A percentile compares a stretch with the other conserved stretches of the same genome.
Evolutionary conservation across 2,888 invertebrate genomes (phyloP).

Genomic region (Unio delphinus): DNA sequence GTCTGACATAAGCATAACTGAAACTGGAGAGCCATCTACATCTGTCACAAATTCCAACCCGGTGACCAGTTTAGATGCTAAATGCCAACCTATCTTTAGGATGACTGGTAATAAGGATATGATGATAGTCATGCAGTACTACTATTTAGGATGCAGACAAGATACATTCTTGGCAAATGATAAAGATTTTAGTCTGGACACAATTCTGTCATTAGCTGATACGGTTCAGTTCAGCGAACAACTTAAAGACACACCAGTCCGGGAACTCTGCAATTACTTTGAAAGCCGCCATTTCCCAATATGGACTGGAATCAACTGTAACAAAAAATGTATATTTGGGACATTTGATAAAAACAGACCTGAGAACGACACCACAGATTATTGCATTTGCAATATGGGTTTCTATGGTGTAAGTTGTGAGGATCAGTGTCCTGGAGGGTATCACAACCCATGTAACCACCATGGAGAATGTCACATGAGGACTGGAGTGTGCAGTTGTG

Average conservation of each 20-base stretch:
- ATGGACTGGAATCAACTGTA: conserved; percentile 35
- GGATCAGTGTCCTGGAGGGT: conserved; percentile 30
- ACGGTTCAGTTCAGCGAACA: background rate
- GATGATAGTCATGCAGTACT: too few species aligned
- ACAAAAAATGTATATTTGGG: conserved; percentile 24
- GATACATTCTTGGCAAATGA: conserved; percentile 11
- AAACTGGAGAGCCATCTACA: conserved; percentile 4
- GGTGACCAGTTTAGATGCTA: background rate
- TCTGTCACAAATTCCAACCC: conserved; percentile 1
- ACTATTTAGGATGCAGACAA: too few species aligned
- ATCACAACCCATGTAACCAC: conserved; percentile 31
- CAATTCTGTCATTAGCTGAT: conserved; percentile 8
- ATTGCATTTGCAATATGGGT: conserved; percentile 25
- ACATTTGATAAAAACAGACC: background rate
- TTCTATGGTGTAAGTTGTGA: conserved; percentile 34
- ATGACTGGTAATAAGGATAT: too few species aligned
- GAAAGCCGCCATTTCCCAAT: conserved; percentile 24
- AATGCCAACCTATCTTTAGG: conserved; percentile 9
- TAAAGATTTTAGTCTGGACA: conserved; percentile 12
- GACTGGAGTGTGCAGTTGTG: conserved; percentile 45
- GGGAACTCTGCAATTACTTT: conserved; percentile 36
- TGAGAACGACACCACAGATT: background rate
- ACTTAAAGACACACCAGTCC: conserved; percentile 20
- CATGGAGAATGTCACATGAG: conserved; percentile 40
- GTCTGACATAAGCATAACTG: conserved; percentile 2